Conservation (phyloP, 2,888 invertebrate genomes). For the Panopea generosa region DNA sequence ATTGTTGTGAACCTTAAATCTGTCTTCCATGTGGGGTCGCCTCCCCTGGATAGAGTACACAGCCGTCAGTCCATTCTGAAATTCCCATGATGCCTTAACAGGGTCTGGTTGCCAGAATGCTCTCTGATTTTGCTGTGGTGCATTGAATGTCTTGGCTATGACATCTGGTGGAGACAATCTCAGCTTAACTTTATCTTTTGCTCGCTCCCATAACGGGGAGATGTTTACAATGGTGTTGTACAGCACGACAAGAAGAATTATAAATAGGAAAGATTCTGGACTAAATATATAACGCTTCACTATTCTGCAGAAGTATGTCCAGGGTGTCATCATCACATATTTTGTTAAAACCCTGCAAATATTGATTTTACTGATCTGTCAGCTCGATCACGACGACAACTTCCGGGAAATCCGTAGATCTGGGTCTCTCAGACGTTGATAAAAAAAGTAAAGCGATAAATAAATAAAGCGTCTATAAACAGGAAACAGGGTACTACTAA, state of each 20-base stretch:
- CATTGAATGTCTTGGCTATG: neutral
- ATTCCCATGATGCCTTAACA: constrained; percentile 89
- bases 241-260: constrained; percentile 68
- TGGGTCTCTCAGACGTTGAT: too few species aligned
- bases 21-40: constrained; percentile 96
- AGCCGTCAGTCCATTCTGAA: constrained; percentile 91
- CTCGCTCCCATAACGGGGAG: constrained; percentile 69
- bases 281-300: constrained; percentile 72
- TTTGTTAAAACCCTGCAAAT: neutral
- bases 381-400: neutral
- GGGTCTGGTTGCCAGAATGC: constrained; percentile 57
- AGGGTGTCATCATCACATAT: constrained; percentile 39
- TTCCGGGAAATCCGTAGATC: too few species aligned
- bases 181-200: constrained; percentile 34
- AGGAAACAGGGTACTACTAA: too few species aligned
- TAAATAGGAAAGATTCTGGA: constrained; percentile 73
- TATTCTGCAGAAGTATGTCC: constrained; percentile 36
- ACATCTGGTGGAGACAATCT: constrained; percentile 2
- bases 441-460: too few species aligned
- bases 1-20: constrained; percentile 95
- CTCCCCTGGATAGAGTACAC: constrained; percentile 96
- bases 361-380: neutral
- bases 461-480: too few species aligned
- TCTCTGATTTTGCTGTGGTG: constrained; percentile 1
- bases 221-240: constrained; percentile 75